phyloP scores from a whole-genome alignment of 2,888 invertebrate species.

The Xestia ashworthii region DNA sequence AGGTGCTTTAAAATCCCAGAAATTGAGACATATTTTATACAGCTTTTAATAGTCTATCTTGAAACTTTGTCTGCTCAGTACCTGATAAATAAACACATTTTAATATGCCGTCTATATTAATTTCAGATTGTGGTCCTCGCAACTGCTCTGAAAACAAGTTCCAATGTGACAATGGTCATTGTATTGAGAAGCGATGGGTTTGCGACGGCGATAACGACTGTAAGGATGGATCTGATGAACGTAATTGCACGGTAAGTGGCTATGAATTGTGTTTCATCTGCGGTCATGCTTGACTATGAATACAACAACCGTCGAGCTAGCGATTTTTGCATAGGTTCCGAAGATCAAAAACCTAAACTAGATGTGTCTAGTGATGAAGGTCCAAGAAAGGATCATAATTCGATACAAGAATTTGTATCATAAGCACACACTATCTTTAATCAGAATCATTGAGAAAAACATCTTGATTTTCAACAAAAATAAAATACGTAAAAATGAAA shows the following conservation, averaged over 20 bases:
- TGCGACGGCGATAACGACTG: slow-evolving; percentile 96
- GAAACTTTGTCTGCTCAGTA: background rate
- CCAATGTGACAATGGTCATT: slow-evolving; percentile 93
- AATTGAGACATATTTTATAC: background rate
- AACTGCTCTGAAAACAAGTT: slow-evolving; percentile 91
- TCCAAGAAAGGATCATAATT: background rate
- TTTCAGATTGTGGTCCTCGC: slow-evolving; percentile 82
- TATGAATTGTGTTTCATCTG: background rate
- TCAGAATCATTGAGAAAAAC: background rate
- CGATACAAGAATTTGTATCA: background rate
- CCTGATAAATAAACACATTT: background rate
- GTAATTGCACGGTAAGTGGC: slow-evolving; percentile 88
- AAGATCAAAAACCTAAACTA: background rate
- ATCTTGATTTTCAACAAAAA: background rate
- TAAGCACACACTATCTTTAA: background rate
- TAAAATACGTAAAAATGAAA: background rate
- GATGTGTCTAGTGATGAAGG: too few relatives aligned
- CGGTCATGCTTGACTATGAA: background rate
- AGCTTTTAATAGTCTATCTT: background rate
- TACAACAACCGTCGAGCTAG: background rate
- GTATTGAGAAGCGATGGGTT: slow-evolving; percentile 93
- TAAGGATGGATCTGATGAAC: slow-evolving; percentile 93
- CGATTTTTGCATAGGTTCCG: too few relatives aligned
- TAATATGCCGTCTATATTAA: background rate
- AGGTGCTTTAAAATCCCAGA: background rate